Percentiles rank a stretch among this genome's conserved stretches.
Conservation (phyloP, 2,888 invertebrate genomes). For the Coleophora flavipennella region DNA sequence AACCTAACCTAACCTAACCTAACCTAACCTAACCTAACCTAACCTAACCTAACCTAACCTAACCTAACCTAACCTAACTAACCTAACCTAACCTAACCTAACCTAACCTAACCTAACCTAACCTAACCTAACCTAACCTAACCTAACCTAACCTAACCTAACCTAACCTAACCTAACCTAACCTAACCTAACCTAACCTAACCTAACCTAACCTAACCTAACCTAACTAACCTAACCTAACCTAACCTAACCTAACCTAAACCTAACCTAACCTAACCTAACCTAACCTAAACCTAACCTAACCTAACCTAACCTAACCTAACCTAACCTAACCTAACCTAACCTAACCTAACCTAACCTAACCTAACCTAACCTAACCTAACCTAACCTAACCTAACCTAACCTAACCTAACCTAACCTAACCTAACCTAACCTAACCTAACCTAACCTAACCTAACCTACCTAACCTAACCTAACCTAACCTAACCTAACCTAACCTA, state of each 20-base stretch:
- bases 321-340: constrained; percentile 13
- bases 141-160: constrained; percentile 13
- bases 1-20: constrained; percentile 12
- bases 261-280: constrained; percentile 17
- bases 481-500: constrained; percentile 10
- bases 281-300: constrained; percentile 16
- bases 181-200: constrained; percentile 18
- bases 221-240: constrained; percentile 13
- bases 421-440: constrained; percentile 11
- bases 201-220: constrained; percentile 11
- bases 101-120: constrained; percentile 12
- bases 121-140: constrained; percentile 12
- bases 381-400: constrained; percentile 8
- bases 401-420: constrained; percentile 11
- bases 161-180: constrained; percentile 18
- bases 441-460: constrained; percentile 12
- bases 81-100: constrained; percentile 16
- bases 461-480: constrained; percentile 13
- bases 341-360: constrained; percentile 14
- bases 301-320: constrained; percentile 10
- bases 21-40: constrained; percentile 12
- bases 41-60: constrained; percentile 11
- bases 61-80: constrained; percentile 18
- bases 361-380: constrained; percentile 13
- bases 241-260: constrained; percentile 8